Percentiles rank a stretch among this genome's conserved stretches.
These are phyloP conservation scores for Tachysurus vachellii DNA, from an alignment of 2,113 vertebrate genomes.

Conservation along the genomic window DNA sequence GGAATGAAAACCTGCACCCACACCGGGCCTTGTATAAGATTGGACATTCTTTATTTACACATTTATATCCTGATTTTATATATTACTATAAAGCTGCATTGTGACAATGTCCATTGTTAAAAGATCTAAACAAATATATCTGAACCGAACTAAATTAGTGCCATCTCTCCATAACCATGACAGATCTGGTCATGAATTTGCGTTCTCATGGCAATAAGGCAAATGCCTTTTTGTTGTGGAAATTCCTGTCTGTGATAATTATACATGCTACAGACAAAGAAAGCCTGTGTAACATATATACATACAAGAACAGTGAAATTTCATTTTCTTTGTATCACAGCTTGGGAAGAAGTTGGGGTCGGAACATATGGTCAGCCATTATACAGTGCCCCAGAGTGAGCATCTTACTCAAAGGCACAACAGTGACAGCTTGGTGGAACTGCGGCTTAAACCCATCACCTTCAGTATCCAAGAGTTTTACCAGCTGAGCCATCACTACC, in stretches of 20 bases:
- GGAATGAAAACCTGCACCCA: too few species aligned
- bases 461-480: background rate
- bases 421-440: background rate
- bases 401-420: background rate
- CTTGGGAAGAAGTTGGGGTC: background rate
- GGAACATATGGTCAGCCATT: background rate
- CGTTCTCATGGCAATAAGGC: background rate
- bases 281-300: background rate
- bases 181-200: background rate
- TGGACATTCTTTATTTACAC: too few species aligned
- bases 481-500: background rate
- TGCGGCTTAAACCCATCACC: background rate
- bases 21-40: too few species aligned
- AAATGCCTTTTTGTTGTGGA: background rate
- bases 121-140: too few species aligned
- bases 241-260: background rate
- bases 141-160: too few species aligned
- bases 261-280: background rate
- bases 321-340: background rate
- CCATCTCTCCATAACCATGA: background rate
- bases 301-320: background rate
- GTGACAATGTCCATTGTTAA: too few species aligned
- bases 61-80: too few species aligned
- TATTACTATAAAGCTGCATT: too few species aligned
- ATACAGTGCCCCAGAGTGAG: background rate